Base-by-base conservation (phyloP, 2,797 vertebrate genomes). In the Lepilemur ruficaudatus region DNA sequence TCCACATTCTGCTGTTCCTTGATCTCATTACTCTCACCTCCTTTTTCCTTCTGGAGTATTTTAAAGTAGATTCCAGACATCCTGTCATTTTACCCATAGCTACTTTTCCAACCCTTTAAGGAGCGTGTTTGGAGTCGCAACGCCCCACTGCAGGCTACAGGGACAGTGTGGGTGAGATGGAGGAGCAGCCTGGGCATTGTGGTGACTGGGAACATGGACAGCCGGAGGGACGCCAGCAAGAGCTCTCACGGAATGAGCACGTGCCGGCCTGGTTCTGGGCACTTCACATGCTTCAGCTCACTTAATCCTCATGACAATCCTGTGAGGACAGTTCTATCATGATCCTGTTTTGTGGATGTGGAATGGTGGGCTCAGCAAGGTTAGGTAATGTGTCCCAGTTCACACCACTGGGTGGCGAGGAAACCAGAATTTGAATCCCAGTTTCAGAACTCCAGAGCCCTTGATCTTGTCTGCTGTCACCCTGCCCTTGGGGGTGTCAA, bases 241-340 rank as follows among this genome's bases (percentile, higher is more conserved):
- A 6, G 35, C 25, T 10, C 32, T 38, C 13, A 1, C 5, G 17
- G 1, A 22, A 9, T 1, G 32, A 35, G 55, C 7, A 23, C n/a
- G 61, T 35, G 22, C 41, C 20, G 38, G 55, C 46, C 4, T n/a
- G 23, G 13, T 23, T 18, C 28, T 65, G 12, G 67, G 59, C 9
- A 20, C 25, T 30, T 61, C 28, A 1, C 25, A 7, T 6, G 8
- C 32, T 76, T 89, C 55, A 4, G 15, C 18, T 57, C 38, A 25
- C 3, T 17, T 12, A 43, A 14, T 41, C 48, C 32, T 83, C 25
- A 84, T 46, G 30, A 1, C 2, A 18, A 7, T 65, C 48, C 69
- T 10, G 2, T 7, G 70, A 59, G 57, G 38, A 28, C 0, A 0
- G 12, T n/a, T 38, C 73, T 41, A 30, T 35, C 2, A 5, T 11